Percentiles rank a stretch among this genome's conserved stretches.
phyloP scores from a whole-genome alignment of 2,797 vertebrate genomes.

The Anabacerthia variegaticeps region DNA sequence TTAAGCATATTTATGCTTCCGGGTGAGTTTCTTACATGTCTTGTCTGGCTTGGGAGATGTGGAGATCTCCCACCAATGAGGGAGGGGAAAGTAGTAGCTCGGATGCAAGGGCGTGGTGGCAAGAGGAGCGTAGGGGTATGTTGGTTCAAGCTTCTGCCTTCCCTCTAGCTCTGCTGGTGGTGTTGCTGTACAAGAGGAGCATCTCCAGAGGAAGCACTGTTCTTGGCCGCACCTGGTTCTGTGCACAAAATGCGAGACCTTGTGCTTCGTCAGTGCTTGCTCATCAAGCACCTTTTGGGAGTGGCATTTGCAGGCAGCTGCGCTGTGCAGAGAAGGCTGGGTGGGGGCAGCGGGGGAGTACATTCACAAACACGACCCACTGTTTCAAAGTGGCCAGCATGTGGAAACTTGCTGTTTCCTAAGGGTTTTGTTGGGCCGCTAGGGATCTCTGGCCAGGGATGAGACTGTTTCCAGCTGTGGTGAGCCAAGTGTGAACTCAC shows the following conservation, averaged over 20 bases:
- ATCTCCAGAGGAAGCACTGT: rapidly evolving
- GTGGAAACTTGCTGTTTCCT: slow-evolving; percentile 46
- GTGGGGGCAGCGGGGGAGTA: rapidly evolving
- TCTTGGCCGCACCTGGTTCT: neutral
- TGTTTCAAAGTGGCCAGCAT: neutral
- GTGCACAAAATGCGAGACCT: rapidly evolving
- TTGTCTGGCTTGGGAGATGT: neutral
- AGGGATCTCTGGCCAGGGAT: slow-evolving; percentile 33
- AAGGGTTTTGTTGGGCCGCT: slow-evolving; percentile 5
- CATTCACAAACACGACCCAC: neutral
- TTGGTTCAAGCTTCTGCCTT: neutral
- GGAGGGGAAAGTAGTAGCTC: neutral
- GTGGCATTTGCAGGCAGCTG: rapidly evolving
- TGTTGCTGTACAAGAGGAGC: neutral
- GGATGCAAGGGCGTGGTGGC: neutral
- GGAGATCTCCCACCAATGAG: neutral
- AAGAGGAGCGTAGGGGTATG: rapidly evolving
- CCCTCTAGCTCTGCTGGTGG: neutral
- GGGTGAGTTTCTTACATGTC: neutral
- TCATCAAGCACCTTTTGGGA: neutral
- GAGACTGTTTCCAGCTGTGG: slow-evolving; percentile 54
- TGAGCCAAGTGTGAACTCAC: slow-evolving; percentile 63
- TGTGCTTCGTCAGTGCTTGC: neutral
- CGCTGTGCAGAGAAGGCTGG: neutral
- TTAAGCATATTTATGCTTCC: neutral